Evolutionary conservation across 2,888 invertebrate genomes (phyloP).

Genomic region (Agrypnus murinus): DNA sequence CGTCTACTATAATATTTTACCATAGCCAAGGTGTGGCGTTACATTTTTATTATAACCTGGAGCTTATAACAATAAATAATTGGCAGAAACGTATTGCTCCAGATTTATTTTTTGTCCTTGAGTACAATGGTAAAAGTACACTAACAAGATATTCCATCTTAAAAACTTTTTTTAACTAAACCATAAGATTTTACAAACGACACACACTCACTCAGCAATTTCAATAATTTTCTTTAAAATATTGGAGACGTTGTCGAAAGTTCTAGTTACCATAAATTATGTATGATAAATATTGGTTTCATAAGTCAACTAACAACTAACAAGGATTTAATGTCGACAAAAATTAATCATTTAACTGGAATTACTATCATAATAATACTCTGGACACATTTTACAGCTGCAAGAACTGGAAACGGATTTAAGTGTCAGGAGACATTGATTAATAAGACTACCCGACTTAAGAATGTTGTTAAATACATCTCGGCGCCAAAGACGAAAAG

Average conservation of each 20-base stretch:
- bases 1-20: slow-evolving; percentile 32
- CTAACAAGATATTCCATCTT: slow-evolving; percentile 10
- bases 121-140: slow-evolving; percentile 36
- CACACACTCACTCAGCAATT: not conserved
- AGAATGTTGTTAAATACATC: slow-evolving; percentile 18
- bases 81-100: slow-evolving; percentile 46
- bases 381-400: not conserved
- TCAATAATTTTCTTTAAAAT: no score
- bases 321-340: not conserved
- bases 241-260: no score
- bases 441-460: slow-evolving; percentile 19
- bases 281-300: no score
- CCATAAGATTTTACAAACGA: not conserved
- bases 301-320: not conserved
- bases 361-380: slow-evolving; percentile 11
- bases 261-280: no score
- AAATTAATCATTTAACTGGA: slow-evolving; percentile 12
- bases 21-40: slow-evolving; percentile 42
- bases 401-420: slow-evolving; percentile 15
- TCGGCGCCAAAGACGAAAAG: slow-evolving; percentile 6
- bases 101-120: slow-evolving; percentile 43
- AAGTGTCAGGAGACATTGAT: slow-evolving; percentile 21
- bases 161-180: not conserved
- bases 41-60: slow-evolving; percentile 43
- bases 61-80: slow-evolving; percentile 50